Base-by-base conservation (phyloP, 2,113 vertebrate genomes). In the Myotis yumanensis region DNA sequence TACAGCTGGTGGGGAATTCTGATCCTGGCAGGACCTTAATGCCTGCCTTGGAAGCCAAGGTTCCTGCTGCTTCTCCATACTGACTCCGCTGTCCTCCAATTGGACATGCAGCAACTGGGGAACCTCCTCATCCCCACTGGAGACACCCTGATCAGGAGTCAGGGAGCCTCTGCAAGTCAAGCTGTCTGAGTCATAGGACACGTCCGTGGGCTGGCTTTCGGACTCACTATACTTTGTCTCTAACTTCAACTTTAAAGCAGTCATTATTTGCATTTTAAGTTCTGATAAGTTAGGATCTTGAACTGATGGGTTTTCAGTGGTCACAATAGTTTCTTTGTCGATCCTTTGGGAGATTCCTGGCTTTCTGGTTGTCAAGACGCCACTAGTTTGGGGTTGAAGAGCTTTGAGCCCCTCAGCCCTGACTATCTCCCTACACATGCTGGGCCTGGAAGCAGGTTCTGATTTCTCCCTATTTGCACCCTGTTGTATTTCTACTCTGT, bases 221-320 rank as follows among this genome's bases (percentile, higher is more conserved):
- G 11, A 11, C 16, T n/a, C 23, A 4, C 35, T 10, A 1, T 12
- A 2, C 8, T 4, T 22, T 2, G 7, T 51, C 11, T 75, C 66
- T 16, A 43, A 0, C 11, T 68, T 54, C 40, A 43, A 5, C 6
- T 80, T 92, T 91, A 93, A 71, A 15, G 91, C 79, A 22, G 4
- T 1, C 7, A 92, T 1, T 0, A 93, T 5, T 5, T 59, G n/a
- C 11, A 28, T 22, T 64, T 71, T 64, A 48, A 80, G 7, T 11
- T 11, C 3, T 84, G 23, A 30, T 28, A 20, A 10, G 4, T 85
- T 32, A 18, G n/a, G 20, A 30, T 75, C 23, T 28, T 62, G 46
- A 35, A 35, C 66, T 52, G 17, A 23, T 20, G 73, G 10, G 30
- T 20, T 32, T 51, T 20, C 30, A n/a, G 16, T 51, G 16, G 25